Evolutionary conservation across 2,113 vertebrate species (phyloP), one percentile per base, ranked within the genome.

Genomic region (Tretioscincus oriximinensis): DNA sequence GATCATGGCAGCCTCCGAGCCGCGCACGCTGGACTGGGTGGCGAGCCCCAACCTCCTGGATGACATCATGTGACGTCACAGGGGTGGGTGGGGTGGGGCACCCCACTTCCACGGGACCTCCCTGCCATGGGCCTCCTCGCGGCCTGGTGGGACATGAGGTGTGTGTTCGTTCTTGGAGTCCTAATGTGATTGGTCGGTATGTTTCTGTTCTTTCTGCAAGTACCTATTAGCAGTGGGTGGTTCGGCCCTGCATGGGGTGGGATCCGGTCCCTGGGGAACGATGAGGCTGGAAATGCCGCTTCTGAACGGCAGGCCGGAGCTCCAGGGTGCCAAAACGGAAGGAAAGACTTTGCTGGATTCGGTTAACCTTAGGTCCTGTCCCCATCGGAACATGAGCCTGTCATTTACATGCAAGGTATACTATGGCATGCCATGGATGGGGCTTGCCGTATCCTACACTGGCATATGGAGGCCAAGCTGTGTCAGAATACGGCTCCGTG

Each of bases 1-100:
- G 97, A 98, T 99, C 91, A 98, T 99, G 98, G 98, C 98, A 1
- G 98, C 98, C 58, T 99, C 98, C 0, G 98, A 99, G 93, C 98
- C 98, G 7, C 95, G 97, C 77, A 97, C 97, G n/a, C 96, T 99
- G 0, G 98, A 99, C 89, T 99, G 98, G 98, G 96, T 99, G 85
- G 96, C 96, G 74, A 98, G 97, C 24, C 97, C 97, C 88, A 96
- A 98, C 90, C 97, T 99, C 69, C 90, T 99, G 87, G 98, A 99
- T 1, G 98, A 99, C 91, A 96, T 99, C 90, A 99, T 99, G 95
- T 99, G 96, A 96, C 75, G 5, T 0, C 29, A 45, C 45, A 12
- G 0, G 41, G 9, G 24, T 58, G 4, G 4, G 28, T 3, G 11
- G 6, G 18, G 29, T 9, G 11, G 2, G 35, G 10, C 41, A 1